Percentiles rank a stretch among this genome's conserved stretches.
Conservation (phyloP, 2,113 vertebrate species). For the Climacteris rufus region DNA sequence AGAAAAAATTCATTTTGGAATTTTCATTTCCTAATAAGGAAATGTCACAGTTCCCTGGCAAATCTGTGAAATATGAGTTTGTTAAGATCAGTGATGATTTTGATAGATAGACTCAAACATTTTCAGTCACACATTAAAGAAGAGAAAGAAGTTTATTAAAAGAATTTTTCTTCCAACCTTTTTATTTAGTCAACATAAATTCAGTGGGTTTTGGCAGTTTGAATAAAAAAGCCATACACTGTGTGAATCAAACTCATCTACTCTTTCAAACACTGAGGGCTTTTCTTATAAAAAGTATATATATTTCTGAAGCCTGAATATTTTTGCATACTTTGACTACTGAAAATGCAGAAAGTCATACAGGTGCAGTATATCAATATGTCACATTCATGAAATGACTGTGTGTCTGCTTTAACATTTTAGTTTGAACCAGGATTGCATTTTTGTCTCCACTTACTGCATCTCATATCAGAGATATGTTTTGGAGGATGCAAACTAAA, state of each 20-base stretch:
- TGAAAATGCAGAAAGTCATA: not conserved
- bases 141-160: not conserved
- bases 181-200: not conserved
- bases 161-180: not conserved
- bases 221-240: not conserved
- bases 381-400: not conserved
- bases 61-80: not conserved
- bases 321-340: not conserved
- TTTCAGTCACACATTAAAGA: not conserved
- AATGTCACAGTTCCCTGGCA: not conserved
- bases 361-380: not conserved
- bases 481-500: not conserved
- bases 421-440: not conserved
- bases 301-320: not conserved
- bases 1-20: not conserved
- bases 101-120: not conserved
- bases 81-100: not conserved
- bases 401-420: not conserved
- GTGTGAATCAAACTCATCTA: not conserved
- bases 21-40: not conserved
- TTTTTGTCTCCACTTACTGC: not conserved
- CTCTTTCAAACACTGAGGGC: not conserved
- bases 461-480: not conserved
- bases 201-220: not conserved
- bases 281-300: not conserved